Evolutionary conservation across 2,797 vertebrate species (phyloP).

Genomic region (Fundulus diaphanus): DNA sequence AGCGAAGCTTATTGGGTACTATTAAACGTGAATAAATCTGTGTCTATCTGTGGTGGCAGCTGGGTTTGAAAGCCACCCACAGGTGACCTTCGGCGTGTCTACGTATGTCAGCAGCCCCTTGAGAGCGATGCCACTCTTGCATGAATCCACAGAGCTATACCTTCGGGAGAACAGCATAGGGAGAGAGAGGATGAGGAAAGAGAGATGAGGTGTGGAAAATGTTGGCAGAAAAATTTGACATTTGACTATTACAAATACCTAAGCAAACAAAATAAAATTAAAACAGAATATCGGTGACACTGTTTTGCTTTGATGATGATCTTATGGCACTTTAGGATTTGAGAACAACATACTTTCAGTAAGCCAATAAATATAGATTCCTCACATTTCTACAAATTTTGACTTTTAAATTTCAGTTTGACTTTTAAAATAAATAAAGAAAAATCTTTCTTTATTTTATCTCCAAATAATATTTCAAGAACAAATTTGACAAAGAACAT

Average conservation of each 20-base stretch:
- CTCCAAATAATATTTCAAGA: not conserved
- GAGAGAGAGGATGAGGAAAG: not conserved
- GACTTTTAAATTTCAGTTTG: not conserved
- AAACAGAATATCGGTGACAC: not conserved
- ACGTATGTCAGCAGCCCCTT: conserved; percentile 23
- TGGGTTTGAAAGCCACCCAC: conserved; percentile 7
- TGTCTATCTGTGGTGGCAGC: conserved; percentile 14
- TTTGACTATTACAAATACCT: not conserved
- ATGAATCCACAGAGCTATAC: conserved; percentile 32
- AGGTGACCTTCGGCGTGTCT: conserved; percentile 46
- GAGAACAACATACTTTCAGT: not conserved
- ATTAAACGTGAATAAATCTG: conserved; percentile 20
- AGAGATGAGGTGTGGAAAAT: not conserved
- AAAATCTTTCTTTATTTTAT: too few relatives aligned
- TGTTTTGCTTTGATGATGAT: not conserved
- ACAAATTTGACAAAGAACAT: not conserved
- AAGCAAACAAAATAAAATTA: not conserved
- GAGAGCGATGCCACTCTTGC: conserved; percentile 18
- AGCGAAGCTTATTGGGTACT: conserved; percentile 38
- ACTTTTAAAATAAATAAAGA: too few relatives aligned
- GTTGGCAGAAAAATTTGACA: conserved; percentile 6
- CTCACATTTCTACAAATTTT: not conserved
- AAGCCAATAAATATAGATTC: not conserved
- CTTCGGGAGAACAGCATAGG: conserved; percentile 15
- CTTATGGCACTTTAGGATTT: not conserved